Evolutionary conservation across 2,797 vertebrate species (phyloP).

Genomic region (Sciurus vulgaris): DNA sequence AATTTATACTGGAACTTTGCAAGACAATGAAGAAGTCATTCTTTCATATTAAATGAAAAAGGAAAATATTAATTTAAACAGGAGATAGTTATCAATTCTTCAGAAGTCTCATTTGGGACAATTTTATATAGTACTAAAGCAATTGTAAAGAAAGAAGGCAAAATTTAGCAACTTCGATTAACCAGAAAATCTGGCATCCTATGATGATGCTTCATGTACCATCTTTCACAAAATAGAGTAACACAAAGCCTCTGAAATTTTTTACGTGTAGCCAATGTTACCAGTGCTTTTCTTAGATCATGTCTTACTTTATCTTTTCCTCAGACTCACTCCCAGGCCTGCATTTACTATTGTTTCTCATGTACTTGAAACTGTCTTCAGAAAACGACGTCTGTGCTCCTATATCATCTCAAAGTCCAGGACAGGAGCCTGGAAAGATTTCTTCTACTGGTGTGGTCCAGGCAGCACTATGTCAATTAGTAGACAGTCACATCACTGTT

Average conservation of each 20-base stretch:
- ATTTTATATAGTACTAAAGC: background rate
- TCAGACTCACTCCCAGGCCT: background rate
- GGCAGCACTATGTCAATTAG: fast-evolving
- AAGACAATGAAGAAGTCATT: background rate
- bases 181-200: background rate
- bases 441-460: background rate
- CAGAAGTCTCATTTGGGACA: background rate
- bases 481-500: background rate
- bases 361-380: background rate
- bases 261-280: background rate
- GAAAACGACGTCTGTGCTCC: background rate
- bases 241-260: background rate
- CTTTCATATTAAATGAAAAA: background rate
- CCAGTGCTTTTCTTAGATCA: background rate
- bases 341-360: background rate
- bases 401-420: background rate
- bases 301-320: background rate
- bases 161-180: background rate
- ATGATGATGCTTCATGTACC: background rate
- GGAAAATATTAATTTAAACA: background rate
- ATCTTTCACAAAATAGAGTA: background rate
- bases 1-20: background rate
- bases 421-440: background rate
- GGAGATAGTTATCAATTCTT: background rate
- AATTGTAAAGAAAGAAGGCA: background rate